These are phyloP conservation scores for Meandrusa payeni DNA, from an alignment of 2,888 invertebrate species.

Conservation along the genomic window DNA sequence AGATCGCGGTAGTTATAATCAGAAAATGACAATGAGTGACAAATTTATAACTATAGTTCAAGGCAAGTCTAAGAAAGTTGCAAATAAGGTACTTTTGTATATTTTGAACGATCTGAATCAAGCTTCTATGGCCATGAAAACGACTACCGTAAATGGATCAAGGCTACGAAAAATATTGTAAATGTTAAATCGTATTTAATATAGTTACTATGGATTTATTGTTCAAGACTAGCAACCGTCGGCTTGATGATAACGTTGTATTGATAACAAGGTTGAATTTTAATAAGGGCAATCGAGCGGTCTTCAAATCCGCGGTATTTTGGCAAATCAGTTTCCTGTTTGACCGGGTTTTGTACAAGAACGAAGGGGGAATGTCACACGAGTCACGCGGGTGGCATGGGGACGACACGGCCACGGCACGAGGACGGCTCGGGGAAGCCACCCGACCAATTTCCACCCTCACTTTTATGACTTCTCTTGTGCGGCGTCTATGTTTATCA, in stretches of 20 bases:
- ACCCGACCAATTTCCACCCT: conserved; percentile 27
- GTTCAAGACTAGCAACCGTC: too few relatives aligned
- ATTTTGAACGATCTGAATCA: background rate
- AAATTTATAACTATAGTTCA: too few relatives aligned
- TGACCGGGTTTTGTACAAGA: background rate
- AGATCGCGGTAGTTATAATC: background rate
- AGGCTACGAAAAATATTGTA: background rate
- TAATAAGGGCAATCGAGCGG: conserved; percentile 1
- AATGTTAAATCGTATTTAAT: too few relatives aligned
- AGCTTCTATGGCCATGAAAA: background rate
- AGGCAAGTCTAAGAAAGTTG: too few relatives aligned
- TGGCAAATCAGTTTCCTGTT: conserved; percentile 17
- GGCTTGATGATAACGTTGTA: too few relatives aligned
- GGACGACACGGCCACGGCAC: conserved; percentile 26
- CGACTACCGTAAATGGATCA: conserved; percentile 3
- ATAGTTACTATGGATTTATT: too few relatives aligned
- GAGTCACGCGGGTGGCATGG: conserved; percentile 32
- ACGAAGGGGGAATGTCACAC: conserved; percentile 29
- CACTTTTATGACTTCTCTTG: conserved; percentile 31
- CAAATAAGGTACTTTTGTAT: too few relatives aligned
- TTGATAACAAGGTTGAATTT: background rate
- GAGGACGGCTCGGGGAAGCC: conserved; percentile 24
- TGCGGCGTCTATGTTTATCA: conserved; percentile 10
- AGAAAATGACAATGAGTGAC: too few relatives aligned
- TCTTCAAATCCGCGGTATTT: conserved; percentile 10